phyloP scores from a whole-genome alignment of 2,888 invertebrate species.

The Sclerodermus sp. region DNA sequence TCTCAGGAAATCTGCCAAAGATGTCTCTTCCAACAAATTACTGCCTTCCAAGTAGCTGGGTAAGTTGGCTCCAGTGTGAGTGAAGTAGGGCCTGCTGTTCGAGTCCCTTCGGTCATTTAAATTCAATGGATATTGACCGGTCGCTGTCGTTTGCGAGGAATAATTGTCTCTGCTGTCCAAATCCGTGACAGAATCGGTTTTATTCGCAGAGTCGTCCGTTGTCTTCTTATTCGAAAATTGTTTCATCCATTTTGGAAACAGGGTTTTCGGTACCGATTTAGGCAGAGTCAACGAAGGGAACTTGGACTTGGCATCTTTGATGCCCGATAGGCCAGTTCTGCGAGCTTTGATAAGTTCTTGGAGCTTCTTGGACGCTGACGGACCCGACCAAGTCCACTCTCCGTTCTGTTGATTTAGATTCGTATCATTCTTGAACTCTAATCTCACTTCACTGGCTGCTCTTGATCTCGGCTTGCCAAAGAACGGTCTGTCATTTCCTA shows the following conservation, averaged over 20 bases:
- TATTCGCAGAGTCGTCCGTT: conserved; percentile 15
- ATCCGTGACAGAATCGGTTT: conserved; percentile 27
- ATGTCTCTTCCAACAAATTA: conserved; percentile 76
- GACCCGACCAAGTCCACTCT: conserved; percentile 72
- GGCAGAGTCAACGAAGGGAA: conserved; percentile 43
- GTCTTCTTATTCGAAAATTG: conserved; percentile 24
- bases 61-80: conserved; percentile 39
- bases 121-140: neutral
- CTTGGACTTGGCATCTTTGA: conserved; percentile 36
- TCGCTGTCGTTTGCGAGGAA: conserved; percentile 24
- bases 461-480: conserved; percentile 60
- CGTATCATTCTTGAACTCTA: conserved; percentile 50
- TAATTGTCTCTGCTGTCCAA: conserved; percentile 26
- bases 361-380: conserved; percentile 64
- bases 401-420: conserved; percentile 49
- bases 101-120: neutral
- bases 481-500: conserved; percentile 56
- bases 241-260: conserved; percentile 44
- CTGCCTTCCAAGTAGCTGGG: conserved; percentile 58
- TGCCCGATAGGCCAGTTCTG: conserved; percentile 16
- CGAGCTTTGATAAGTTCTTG: conserved; percentile 58
- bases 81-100: conserved; percentile 34
- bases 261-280: conserved; percentile 38
- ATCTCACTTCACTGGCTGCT: conserved; percentile 65
- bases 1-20: conserved; percentile 78